Evolutionary conservation across 2,888 invertebrate species (phyloP).

Genomic region (Eilema griseolum): DNA sequence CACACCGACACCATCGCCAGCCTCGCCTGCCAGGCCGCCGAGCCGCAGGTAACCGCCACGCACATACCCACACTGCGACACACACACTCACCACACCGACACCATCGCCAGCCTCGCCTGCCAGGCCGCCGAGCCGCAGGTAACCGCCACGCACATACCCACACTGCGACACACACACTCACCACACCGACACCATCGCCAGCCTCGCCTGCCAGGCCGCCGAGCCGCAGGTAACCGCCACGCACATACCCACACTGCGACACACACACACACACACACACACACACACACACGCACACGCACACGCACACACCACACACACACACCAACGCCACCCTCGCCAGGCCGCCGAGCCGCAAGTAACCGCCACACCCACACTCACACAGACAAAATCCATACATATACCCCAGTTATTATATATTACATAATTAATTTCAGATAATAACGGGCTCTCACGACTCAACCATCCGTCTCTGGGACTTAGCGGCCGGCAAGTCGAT

Average conservation of each 20-base stretch:
- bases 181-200: slow-evolving; percentile 99
- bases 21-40: slow-evolving; percentile 92
- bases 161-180: too few species aligned
- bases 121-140: too few species aligned
- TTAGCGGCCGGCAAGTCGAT: slow-evolving; percentile 97
- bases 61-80: too few species aligned
- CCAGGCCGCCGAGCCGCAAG: too few species aligned
- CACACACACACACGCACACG: slow-evolving; percentile 89
- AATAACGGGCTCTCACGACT: slow-evolving; percentile 97
- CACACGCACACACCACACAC: slow-evolving; percentile 76
- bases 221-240: slow-evolving; percentile 92
- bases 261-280: slow-evolving; percentile 80
- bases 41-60: too few species aligned
- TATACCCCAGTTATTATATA: slow-evolving; percentile 81
- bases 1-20: slow-evolving; percentile 97
- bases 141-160: slow-evolving; percentile 95
- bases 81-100: too few species aligned
- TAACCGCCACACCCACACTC: slow-evolving; percentile 84
- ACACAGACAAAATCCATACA: slow-evolving; percentile 85
- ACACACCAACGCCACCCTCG: too few species aligned
- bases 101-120: too few species aligned
- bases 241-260: slow-evolving; percentile 82
- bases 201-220: slow-evolving; percentile 96
- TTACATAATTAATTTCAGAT: slow-evolving; percentile 85
- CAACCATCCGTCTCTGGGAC: slow-evolving; percentile 99